phyloP scores from a whole-genome alignment of 2,113 vertebrate genomes.

The Epinephelus cyanopodus region DNA sequence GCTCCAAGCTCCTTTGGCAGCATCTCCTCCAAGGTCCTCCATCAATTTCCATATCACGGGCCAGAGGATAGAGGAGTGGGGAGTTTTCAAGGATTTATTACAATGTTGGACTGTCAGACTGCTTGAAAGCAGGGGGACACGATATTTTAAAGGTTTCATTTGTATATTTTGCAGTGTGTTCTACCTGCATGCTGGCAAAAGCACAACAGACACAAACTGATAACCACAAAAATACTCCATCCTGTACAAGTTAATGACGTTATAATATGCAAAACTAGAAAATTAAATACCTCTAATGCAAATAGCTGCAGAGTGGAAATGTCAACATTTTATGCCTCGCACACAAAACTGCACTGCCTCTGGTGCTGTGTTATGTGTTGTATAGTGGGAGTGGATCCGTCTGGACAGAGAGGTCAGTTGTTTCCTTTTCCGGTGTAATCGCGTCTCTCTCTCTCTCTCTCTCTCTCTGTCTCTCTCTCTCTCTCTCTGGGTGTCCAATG shows the following conservation, averaged over 20 bases:
- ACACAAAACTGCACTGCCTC: background rate
- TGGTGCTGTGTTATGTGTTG: background rate
- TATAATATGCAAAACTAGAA: background rate
- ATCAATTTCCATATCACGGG: too few species aligned
- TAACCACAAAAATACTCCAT: background rate
- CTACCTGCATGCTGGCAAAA: too few species aligned
- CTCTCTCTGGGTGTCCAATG: slow-evolving; percentile 64
- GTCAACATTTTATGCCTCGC: background rate
- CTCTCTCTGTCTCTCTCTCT: slow-evolving; percentile 5
- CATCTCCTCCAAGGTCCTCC: too few species aligned
- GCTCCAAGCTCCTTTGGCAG: too few species aligned
- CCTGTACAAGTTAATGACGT: background rate
- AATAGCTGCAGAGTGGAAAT: background rate
- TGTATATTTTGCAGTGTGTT: too few species aligned
- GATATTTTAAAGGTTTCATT: background rate
- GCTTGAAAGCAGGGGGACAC: background rate
- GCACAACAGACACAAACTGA: too few species aligned
- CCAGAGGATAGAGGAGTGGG: too few species aligned
- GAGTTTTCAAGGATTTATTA: background rate
- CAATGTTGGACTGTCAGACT: background rate
- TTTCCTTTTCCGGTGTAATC: slow-evolving; percentile 18
- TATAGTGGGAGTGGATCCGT: slow-evolving; percentile 32
- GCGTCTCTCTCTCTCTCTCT: slow-evolving; percentile 8
- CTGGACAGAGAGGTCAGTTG: slow-evolving; percentile 50
- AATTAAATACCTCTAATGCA: background rate